Base-by-base conservation (phyloP, 2,888 invertebrate genomes). In the Meiosimyza platycephala region DNA sequence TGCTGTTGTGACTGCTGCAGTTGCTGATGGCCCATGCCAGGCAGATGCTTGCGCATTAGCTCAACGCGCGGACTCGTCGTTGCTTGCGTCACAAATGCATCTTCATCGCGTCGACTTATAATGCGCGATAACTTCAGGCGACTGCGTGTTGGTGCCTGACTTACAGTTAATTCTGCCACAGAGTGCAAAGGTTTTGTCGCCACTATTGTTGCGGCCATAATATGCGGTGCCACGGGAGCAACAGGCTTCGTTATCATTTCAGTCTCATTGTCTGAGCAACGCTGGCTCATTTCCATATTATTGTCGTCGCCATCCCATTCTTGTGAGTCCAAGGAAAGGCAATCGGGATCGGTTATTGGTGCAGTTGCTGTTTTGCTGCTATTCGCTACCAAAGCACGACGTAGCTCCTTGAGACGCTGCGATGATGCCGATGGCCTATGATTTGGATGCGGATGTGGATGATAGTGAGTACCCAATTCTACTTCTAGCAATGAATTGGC, bases 401-500 rank as follows among this genome's bases (percentile, higher is more conserved):
- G 80, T 57, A 79, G 69, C 59, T 78, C 79, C 60, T 81, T 84
- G 18, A 80, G 78, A 18, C 81, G 80, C 54, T 76, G 77, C 48
- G 78, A 75, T 2, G 73, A 72, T 40, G 74, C 67, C 16, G 75
- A 77, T 22, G 72, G 59, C 12, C 50, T 48, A 5, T 62, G 18
- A 15, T 62, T 62, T 11, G 62, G 51, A 22, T 40, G 62, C 7
- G 74, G 54, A 57, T 76, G 72, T n/a, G 78, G 71, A 69, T 78
- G 75, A n/a, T 68, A 74, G 40, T 76, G 78, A 22, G 67, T 64
- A 28, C 70, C 50, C 57, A 67, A 64, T 63, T 85, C 84, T 50
- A 80, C 72, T 51, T 86, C 85, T 52, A 84, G 78, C 62, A 84
- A 71, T 0, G 84, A 79, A 67, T 82, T 84, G 70, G 85, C 86